These are phyloP conservation scores for Melanogrammus aeglefinus DNA, from an alignment of 2,797 vertebrate genomes.

Conservation along the genomic window DNA sequence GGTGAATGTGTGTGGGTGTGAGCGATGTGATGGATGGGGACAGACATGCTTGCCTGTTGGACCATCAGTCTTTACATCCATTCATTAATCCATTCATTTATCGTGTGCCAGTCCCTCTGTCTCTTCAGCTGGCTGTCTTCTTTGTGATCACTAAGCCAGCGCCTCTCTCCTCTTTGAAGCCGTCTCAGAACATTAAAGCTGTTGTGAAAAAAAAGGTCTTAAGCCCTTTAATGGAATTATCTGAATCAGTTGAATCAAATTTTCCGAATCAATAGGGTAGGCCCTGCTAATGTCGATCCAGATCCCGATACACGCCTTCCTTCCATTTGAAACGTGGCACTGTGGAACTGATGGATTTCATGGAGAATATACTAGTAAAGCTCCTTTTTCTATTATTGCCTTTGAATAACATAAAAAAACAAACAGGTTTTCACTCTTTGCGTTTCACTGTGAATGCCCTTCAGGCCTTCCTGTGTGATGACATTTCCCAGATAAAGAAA, in stretches of 20 bases:
- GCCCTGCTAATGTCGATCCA: conserved; percentile 35
- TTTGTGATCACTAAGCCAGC: neutral
- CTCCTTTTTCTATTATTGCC: neutral
- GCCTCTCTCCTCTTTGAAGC: conserved; percentile 28
- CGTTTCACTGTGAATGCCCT: neutral
- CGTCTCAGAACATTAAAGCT: conserved; percentile 33
- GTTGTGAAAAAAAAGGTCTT: conserved; percentile 41
- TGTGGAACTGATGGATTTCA: conserved; percentile 32
- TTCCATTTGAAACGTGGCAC: conserved; percentile 49
- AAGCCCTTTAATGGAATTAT: conserved; percentile 48
- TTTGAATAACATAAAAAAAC: neutral
- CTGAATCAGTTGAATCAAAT: conserved; percentile 47
- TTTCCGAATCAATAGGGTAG: conserved; percentile 47
- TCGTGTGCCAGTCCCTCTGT: conserved; percentile 11
- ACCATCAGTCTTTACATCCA: conserved; percentile 29
- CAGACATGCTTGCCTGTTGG: conserved; percentile 24
- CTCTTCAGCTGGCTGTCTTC: conserved; percentile 29
- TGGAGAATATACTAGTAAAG: neutral
- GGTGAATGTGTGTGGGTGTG: conserved; percentile 3
- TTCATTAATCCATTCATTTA: conserved; percentile 22
- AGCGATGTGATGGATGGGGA: conserved; percentile 23
- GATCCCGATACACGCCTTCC: conserved; percentile 34
- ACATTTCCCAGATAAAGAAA: neutral
- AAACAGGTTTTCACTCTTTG: neutral
- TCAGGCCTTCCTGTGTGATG: neutral